phyloP scores from a whole-genome alignment of 2,888 invertebrate species.

The Adelphocoris suturalis region DNA sequence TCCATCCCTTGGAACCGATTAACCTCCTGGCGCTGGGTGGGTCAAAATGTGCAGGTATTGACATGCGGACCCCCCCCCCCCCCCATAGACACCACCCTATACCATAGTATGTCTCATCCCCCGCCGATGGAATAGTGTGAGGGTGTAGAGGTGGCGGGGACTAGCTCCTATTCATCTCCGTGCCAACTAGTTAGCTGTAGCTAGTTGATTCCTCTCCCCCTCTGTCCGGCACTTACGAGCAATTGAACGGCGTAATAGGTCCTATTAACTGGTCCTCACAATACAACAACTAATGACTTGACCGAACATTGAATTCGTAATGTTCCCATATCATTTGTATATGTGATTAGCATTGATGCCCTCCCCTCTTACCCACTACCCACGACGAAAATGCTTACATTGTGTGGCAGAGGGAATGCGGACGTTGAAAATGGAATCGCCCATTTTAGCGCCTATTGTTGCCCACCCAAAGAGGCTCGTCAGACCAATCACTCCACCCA shows the following conservation, averaged over 20 bases:
- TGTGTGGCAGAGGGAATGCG: background rate
- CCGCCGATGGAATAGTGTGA: too few species aligned
- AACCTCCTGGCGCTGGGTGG: background rate
- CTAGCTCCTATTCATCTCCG: background rate
- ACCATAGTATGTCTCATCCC: background rate
- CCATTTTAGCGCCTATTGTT: slow-evolving; percentile 49
- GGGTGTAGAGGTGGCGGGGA: too few species aligned
- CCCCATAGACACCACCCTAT: background rate
- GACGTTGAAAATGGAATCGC: slow-evolving; percentile 48
- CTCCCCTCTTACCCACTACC: background rate
- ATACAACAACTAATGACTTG: slow-evolving; percentile 64
- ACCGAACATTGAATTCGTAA: slow-evolving; percentile 65
- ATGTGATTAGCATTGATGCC: slow-evolving; percentile 58
- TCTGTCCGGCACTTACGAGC: slow-evolving; percentile 29
- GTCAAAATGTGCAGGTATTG: slow-evolving; percentile 22
- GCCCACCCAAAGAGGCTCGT: slow-evolving; percentile 5
- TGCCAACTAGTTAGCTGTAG: background rate
- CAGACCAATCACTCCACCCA: background rate
- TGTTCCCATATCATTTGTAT: slow-evolving; percentile 55
- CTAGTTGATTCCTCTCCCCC: slow-evolving; percentile 3
- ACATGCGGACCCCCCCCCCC: background rate
- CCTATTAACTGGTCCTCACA: slow-evolving; percentile 68
- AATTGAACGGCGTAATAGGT: slow-evolving; percentile 61
- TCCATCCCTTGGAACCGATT: slow-evolving; percentile 17
- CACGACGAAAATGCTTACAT: background rate